Evolutionary conservation across 2,797 vertebrate genomes (phyloP).

Genomic region (Manis crassicaudata): DNA sequence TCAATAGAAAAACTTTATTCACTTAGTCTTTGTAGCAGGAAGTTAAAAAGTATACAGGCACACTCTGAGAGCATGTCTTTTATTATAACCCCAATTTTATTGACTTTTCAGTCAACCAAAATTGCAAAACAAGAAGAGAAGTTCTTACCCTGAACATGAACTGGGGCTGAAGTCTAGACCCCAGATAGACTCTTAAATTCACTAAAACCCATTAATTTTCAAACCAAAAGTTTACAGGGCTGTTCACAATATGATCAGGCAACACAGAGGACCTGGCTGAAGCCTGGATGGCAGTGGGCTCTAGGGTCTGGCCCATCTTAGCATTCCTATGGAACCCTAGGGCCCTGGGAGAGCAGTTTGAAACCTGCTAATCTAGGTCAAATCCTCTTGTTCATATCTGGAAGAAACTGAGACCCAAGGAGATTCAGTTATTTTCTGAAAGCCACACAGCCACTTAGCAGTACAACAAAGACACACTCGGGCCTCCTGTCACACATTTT

Average conservation of each 20-base stretch:
- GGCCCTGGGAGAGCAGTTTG: background rate
- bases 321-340: background rate
- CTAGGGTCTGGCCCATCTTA: background rate
- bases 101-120: background rate
- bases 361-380: constrained; percentile 48
- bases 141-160: background rate
- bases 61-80: background rate
- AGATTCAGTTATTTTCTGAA: background rate
- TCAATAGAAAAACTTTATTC: background rate
- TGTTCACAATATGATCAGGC: background rate
- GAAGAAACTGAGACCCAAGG: constrained; percentile 25
- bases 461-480: background rate
- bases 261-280: background rate
- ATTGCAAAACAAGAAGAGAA: background rate
- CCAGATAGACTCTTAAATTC: background rate
- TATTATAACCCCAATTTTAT: background rate
- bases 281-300: background rate
- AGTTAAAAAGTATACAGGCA: background rate
- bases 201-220: background rate
- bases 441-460: background rate
- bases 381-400: constrained; percentile 41
- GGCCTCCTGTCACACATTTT: background rate
- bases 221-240: background rate
- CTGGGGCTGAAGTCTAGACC: background rate
- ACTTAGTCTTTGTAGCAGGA: constrained; percentile 34